A percentile compares a stretch with the other conserved stretches of the same genome.
phyloP scores from a whole-genome alignment of 2,888 invertebrate species.

The Cerceris ruficornis region DNA sequence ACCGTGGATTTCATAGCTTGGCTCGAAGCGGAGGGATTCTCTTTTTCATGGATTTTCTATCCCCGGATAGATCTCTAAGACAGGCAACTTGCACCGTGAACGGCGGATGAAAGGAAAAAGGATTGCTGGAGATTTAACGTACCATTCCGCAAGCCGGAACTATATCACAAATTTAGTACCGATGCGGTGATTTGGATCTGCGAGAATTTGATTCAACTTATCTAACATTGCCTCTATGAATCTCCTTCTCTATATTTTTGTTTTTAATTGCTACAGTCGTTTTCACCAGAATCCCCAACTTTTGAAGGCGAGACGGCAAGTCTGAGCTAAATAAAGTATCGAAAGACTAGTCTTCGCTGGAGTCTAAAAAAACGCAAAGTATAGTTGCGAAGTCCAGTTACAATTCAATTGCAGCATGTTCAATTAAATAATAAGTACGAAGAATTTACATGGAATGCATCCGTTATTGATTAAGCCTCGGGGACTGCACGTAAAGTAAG shows the following conservation, averaged over 20 bases:
- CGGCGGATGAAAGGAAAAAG: neutral
- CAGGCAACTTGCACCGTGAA: neutral
- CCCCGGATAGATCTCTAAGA: conserved; percentile 3
- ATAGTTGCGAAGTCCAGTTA: neutral
- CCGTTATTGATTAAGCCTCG: conserved; percentile 73
- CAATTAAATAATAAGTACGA: conserved; percentile 67
- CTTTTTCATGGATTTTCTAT: conserved; percentile 28
- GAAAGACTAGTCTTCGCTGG: no score
- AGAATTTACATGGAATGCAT: conserved; percentile 68
- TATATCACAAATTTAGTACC: conserved; percentile 11
- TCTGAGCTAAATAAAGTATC: no score
- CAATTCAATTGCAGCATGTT: conserved; percentile 29
- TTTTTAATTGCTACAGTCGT: neutral
- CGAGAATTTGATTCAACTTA: conserved; percentile 29
- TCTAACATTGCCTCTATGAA: conserved; percentile 22
- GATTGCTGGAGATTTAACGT: neutral
- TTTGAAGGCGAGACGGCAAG: no score
- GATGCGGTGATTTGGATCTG: conserved; percentile 9
- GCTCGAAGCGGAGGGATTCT: conserved; percentile 14
- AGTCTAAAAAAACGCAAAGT: neutral
- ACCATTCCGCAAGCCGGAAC: neutral
- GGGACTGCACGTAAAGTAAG: conserved; percentile 65
- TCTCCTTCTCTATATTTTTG: neutral
- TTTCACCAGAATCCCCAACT: no score
- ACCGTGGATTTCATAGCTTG: conserved; percentile 15